A percentile compares a stretch with the other conserved stretches of the same genome.
Conservation (phyloP, 2,113 vertebrate species). For the Rhodinocichla rosea region DNA sequence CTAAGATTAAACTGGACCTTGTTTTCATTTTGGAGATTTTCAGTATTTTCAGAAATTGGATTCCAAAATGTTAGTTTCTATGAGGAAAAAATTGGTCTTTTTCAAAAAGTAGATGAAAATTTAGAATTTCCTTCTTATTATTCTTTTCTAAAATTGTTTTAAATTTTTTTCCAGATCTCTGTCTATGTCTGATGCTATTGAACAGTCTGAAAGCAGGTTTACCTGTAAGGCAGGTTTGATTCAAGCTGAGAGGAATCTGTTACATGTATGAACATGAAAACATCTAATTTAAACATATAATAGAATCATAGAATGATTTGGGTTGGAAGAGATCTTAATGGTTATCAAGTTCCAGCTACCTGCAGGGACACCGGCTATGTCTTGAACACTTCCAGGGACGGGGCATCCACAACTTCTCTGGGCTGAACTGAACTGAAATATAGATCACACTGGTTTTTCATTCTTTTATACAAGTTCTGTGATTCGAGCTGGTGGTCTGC, state of each 20-base stretch:
- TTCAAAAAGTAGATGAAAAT: not conserved
- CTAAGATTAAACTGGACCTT: not conserved
- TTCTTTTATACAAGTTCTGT: not conserved
- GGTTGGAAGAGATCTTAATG: not conserved
- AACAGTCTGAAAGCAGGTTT: not conserved
- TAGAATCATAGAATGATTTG: not conserved
- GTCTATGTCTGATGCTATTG: not conserved
- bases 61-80: not conserved
- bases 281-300: not conserved
- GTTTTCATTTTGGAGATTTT: not conserved
- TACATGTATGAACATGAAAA: not conserved
- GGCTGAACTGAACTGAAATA: not conserved
- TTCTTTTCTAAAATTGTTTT: not conserved
- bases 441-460: not conserved
- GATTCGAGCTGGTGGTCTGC: not conserved
- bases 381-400: not conserved
- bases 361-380: not conserved
- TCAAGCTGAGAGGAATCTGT: not conserved
- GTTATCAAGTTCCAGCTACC: not conserved
- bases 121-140: not conserved
- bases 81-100: not conserved
- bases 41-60: not conserved
- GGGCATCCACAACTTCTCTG: too few relatives aligned
- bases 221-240: not conserved
- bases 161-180: not conserved